phyloP scores from a whole-genome alignment of 2,888 invertebrate genomes.

The Galerucella pusilla region DNA sequence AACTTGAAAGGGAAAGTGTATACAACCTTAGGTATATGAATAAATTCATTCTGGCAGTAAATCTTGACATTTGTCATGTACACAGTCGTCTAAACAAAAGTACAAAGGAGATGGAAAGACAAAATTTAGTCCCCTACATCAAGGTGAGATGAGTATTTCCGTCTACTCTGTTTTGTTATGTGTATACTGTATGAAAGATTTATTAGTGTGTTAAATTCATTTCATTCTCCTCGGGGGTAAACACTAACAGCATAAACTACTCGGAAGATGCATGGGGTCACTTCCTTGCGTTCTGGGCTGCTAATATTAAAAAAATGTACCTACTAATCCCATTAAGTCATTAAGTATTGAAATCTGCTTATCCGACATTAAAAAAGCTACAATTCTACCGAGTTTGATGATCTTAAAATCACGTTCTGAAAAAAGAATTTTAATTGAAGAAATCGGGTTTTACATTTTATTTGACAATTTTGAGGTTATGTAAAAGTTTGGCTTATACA shows the following conservation, averaged over 20 bases:
- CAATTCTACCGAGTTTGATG: too few relatives aligned
- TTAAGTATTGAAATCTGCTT: too few relatives aligned
- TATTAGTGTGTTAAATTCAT: conserved; percentile 33
- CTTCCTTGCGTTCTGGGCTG: conserved; percentile 16
- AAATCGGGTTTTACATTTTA: too few relatives aligned
- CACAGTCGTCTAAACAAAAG: conserved; percentile 54
- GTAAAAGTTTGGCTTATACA: too few relatives aligned
- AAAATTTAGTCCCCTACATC: conserved; percentile 47
- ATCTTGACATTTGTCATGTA: conserved; percentile 53
- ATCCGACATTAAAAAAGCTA: too few relatives aligned
- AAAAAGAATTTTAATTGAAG: too few relatives aligned
- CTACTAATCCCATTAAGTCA: too few relatives aligned
- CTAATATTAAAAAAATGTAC: background rate
- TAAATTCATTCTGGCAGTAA: conserved; percentile 43
- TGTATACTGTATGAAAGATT: conserved; percentile 38
- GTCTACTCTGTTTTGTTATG: conserved; percentile 31
- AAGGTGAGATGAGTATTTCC: conserved; percentile 50
- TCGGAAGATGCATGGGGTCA: conserved; percentile 28
- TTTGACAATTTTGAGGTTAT: too few relatives aligned
- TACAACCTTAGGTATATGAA: background rate
- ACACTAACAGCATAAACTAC: conserved; percentile 5
- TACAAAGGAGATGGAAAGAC: conserved; percentile 43
- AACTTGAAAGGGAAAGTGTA: background rate
- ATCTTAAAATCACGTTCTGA: too few relatives aligned
- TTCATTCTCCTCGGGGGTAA: conserved; percentile 28